These are phyloP conservation scores for Ricordea florida DNA, from an alignment of 92 coral and sea anemone species.

Conservation along the genomic window DNA sequence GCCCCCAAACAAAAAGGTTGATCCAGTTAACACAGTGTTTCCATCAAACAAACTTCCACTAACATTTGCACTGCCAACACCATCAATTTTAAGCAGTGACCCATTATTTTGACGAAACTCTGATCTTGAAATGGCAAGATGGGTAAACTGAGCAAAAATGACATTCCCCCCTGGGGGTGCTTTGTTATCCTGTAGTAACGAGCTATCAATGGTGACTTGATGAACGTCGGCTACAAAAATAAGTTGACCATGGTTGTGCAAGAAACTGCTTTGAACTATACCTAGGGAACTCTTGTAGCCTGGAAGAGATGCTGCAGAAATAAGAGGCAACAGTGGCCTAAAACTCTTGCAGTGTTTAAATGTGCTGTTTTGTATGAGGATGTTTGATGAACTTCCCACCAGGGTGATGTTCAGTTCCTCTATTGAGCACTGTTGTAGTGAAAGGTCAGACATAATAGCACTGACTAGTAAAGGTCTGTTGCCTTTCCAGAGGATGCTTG, in stretches of 20 bases:
- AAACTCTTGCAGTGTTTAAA: slow-evolving; percentile 32
- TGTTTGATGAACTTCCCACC: slow-evolving; percentile 35
- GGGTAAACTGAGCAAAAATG: slow-evolving; percentile 10
- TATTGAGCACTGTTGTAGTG: slow-evolving; percentile 19
- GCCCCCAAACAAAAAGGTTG: slow-evolving; percentile 13
- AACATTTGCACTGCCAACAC: not conserved
- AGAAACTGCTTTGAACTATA: not conserved
- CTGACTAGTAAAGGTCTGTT: slow-evolving; percentile 15
- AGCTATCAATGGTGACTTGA: not conserved
- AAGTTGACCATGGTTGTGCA: slow-evolving; percentile 19
- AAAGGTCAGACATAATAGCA: slow-evolving; percentile 13
- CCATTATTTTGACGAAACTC: slow-evolving; percentile 42
- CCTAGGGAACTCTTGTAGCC: slow-evolving; percentile 7
- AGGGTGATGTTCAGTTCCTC: slow-evolving; percentile 24
- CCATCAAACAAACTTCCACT: not conserved
- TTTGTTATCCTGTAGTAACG: slow-evolving; percentile 4
- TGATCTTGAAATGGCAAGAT: not conserved
- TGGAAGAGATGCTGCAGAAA: slow-evolving; percentile 28
- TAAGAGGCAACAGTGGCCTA: slow-evolving; percentile 14
- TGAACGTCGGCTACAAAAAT: slow-evolving; percentile 1
- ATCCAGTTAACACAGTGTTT: slow-evolving; percentile 14
- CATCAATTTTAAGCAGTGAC: slow-evolving; percentile 1
- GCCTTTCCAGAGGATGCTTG: slow-evolving; percentile 36
- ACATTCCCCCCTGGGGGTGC: not conserved
- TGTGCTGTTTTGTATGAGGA: not conserved